These are phyloP conservation scores for Tapera naevia DNA, from an alignment of 2,797 vertebrate species.

Conservation along the genomic window DNA sequence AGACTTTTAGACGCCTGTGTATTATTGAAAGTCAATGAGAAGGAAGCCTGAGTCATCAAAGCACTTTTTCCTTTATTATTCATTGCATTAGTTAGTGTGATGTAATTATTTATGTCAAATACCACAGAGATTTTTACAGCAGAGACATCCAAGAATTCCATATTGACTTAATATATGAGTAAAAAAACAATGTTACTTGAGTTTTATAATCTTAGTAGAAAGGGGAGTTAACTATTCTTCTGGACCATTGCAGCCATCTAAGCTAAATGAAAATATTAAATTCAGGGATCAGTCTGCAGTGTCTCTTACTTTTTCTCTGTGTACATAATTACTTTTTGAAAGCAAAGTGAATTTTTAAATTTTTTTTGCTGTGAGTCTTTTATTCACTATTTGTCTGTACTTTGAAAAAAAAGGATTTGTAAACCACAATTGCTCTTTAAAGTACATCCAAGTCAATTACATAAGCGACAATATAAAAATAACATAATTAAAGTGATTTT, in stretches of 20 bases:
- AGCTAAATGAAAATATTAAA: not conserved
- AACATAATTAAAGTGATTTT: slow-evolving; percentile 12
- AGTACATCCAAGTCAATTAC: slow-evolving; percentile 64
- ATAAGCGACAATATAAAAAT: not conserved
- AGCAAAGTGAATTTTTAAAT: slow-evolving; percentile 1
- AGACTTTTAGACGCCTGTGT: not conserved
- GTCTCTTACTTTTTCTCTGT: not conserved
- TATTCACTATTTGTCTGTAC: slow-evolving; percentile 56
- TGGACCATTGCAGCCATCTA: not conserved
- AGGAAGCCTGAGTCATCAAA: not conserved
- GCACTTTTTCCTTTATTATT: not conserved
- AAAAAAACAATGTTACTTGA: not conserved
- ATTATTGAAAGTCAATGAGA: slow-evolving; percentile 21
- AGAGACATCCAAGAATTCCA: not conserved
- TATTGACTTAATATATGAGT: not conserved
- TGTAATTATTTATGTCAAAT: not conserved
- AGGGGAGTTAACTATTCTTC: not conserved
- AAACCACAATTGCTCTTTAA: slow-evolving; percentile 48
- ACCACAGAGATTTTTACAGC: not conserved
- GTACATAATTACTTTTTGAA: slow-evolving; percentile 37
- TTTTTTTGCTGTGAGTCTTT: not conserved
- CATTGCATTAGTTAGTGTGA: not conserved
- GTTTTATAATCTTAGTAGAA: not conserved
- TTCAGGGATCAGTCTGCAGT: not conserved
- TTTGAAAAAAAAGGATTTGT: slow-evolving; percentile 25